Base-by-base conservation (phyloP, 1,140 invertebrate species). In the Drosophila kanapiae region DNA sequence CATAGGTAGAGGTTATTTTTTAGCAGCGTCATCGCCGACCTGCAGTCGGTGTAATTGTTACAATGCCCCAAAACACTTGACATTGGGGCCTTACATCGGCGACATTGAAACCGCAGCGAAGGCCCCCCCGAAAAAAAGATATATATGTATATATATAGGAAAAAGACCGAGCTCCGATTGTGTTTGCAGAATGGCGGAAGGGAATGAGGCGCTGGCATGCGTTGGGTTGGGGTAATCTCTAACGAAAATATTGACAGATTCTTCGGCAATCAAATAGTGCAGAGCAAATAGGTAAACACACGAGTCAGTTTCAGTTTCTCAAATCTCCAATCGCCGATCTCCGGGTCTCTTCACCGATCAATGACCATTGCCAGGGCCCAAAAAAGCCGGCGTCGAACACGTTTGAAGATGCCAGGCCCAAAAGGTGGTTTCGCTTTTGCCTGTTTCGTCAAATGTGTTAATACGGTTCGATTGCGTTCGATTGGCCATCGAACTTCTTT, bases 151-250 rank as follows among this genome's bases (percentile, higher is more conserved):
- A 71, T 33, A 13, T 29, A 16, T 48, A 57, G 51, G 23, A 72
- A 60, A 71, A 60, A 65, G 54, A 40, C 8, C 42, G 23, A 61
- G 42, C 29, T 61, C 11, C 33, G 49, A 31, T 47, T 37, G 9
- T 87, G 40, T 88, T 84, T 88, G 78, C 83, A 75, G 84, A 84
- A 90, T 84, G 80, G 77, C 62, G 75, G 42, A 74, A 72, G 70
- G 67, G 38, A 74, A 72, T 48, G 67, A 71, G 62, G 65, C 42
- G 8, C 8, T 43, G 38, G n/a, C n/a, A 37, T 33, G 18, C 7
- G 3, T 16, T 31, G 60, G 65, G 37, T 31, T 29, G 63, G 38
- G 67, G 68, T 74, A 72, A 62, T 51, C 77, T 56, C 49, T 49
- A 56, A 61, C 23, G 47, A 79, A 65, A 82, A 82, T 86, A 86